Base-by-base conservation (phyloP, 1,140 invertebrate genomes). In the Panagrolaimus sp. region DNA sequence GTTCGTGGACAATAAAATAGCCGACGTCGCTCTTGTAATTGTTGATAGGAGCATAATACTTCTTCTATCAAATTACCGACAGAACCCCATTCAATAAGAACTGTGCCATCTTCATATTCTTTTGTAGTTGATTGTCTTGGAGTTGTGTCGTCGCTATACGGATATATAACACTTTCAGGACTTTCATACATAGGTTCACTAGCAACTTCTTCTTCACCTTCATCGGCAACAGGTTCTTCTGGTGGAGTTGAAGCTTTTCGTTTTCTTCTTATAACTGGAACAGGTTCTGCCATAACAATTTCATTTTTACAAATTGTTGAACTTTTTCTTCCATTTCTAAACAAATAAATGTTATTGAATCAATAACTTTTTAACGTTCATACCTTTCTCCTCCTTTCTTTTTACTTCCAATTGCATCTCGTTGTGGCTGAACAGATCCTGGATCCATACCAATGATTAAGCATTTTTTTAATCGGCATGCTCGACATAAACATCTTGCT, bases 361-460 rank as follows among this genome's bases (percentile, higher is more conserved):
- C n/a, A n/a, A n/a, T n/a, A n/a, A n/a, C n/a, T n/a, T n/a, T n/a
- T n/a, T n/a, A n/a, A n/a, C n/a, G n/a, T n/a, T n/a, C n/a, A 38
- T 38, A 38, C 31, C 31, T 38, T 38, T 38, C 31, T 38, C 7
- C 31, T 4, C 31, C 27, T 16, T 57, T 57, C 16, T 27, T 13
- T 57, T 57, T 57, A 11, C 14, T 20, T 5, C 51, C 51, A 16
- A 57, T 57, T 7, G 63, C 63, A 16, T 66, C 67, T 20, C 67
- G 67, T 63, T 69, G 67, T 27, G 67, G 67, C 51, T 69, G 67
- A 11, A 69, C 67, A 1, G 63, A 66, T 46, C 63, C 86, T 74
- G 86, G 86, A 73, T 88, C 87, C 87, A 87, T 87, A 43, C 87
- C 87, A 16, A 85, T 86, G 66, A 85, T 82, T 2, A 86, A 61